Evolutionary conservation across 2,797 vertebrate genomes (phyloP), one percentile per base, ranked within the genome.

Genomic region (Rhyacichthys aspro): DNA sequence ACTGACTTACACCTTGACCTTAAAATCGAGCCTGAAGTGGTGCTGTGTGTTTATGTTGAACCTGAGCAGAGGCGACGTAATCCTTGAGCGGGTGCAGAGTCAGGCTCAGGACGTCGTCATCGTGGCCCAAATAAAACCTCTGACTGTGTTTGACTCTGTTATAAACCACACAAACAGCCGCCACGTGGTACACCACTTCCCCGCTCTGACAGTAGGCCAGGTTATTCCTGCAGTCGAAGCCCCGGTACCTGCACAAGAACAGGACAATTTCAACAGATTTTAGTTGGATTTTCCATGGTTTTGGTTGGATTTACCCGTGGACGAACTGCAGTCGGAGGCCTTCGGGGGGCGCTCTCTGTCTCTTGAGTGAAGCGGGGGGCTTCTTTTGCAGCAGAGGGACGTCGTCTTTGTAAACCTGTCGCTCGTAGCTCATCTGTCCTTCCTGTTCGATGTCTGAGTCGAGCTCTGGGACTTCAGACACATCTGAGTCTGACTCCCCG

Each of bases 361-460:
- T 86, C 87, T 97, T 98, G 63, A 97, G 90, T 66, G 95, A 96
- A 78, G 95, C 94, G 84, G 94, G 88, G 79, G 94, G 85, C 43
- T 94, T 95, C 88, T 94, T 95, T 90, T 94, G 95, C 76, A 98
- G 94, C 91, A 98, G 97, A 89, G 95, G 95, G 80, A 98, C 94
- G 89, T 99, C 97, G 90, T 99, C 96, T 90, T 98, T 99, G 86
- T 99, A 98, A 72, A 96, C 96, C 94, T 98, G 97, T 4, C 97
- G 95, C 58, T 95, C 94, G 11, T 98, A 98, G 91, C 89, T 97
- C 83, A 95, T 97, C 86, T 99, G 97, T 77, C 95, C 92, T 86
- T 99, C 97, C 82, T 98, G 97, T 66, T 99, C 97, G 10, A 98
- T 97, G 86, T 99, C 97, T 0, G 97, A 99, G 85, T 99, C 97